Evolutionary conservation across 2,888 invertebrate species (phyloP).

Genomic region (Brassicogethes aeneus): DNA sequence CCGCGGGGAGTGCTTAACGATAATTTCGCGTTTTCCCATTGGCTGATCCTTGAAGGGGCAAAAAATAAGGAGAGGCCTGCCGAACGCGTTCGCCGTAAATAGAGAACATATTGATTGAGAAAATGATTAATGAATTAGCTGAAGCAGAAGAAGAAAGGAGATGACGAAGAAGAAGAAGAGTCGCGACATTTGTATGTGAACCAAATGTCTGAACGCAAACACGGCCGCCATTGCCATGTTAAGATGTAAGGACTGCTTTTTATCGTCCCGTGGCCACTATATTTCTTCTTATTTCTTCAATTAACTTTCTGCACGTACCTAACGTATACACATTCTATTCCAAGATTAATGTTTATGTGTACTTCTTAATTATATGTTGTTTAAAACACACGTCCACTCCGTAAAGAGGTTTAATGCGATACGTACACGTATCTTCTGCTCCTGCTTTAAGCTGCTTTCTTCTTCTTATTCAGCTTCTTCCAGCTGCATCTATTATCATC

Average conservation of each 20-base stretch:
- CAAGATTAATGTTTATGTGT: conserved; percentile 28
- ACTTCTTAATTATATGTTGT: conserved; percentile 29
- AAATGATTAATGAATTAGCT: conserved; percentile 25
- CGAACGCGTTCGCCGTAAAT: conserved; percentile 9
- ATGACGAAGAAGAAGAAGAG: no score
- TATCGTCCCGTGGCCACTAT: conserved; percentile 18
- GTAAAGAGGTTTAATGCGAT: conserved; percentile 19
- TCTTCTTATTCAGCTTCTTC: no score
- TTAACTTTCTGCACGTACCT: conserved; percentile 26
- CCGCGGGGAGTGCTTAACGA: background rate
- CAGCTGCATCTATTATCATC: no score
- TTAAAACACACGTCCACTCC: conserved; percentile 15
- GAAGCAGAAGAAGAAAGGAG: no score
- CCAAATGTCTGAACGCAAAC: conserved; percentile 19
- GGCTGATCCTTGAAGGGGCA: no score
- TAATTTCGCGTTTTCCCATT: background rate
- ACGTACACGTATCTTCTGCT: no score
- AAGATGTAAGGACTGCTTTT: conserved; percentile 21
- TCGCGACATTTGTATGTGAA: conserved; percentile 21
- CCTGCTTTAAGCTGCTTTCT: no score
- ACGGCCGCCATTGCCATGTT: conserved; percentile 24
- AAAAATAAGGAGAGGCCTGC: no score
- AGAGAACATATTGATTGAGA: conserved; percentile 15
- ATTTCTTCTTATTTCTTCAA: conserved; percentile 27
- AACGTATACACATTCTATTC: conserved; percentile 11